These are phyloP conservation scores for Machaerirhynchus nigripectus DNA, from an alignment of 2,113 vertebrate genomes.

Conservation along the genomic window DNA sequence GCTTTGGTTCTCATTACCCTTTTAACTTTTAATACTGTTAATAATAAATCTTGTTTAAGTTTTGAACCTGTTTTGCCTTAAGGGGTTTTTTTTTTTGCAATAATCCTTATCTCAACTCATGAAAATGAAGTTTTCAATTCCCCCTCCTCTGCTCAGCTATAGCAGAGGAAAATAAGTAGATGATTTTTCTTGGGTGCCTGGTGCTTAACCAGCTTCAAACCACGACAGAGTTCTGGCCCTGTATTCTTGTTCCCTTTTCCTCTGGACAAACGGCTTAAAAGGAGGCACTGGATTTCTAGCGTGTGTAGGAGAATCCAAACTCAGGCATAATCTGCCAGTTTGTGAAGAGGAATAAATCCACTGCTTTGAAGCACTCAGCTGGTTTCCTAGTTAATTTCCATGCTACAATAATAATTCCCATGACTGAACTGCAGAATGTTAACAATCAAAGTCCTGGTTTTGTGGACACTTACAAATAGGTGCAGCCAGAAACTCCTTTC, in stretches of 20 bases:
- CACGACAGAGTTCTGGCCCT: slow-evolving; percentile 6
- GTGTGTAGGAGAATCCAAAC: slow-evolving; percentile 55
- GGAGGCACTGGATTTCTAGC: slow-evolving; percentile 66
- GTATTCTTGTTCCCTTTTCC: slow-evolving; percentile 71
- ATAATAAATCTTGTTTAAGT: too few species aligned
- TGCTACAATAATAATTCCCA: neutral
- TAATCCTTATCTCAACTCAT: too few species aligned
- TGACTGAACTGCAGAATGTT: neutral
- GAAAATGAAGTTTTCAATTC: too few species aligned
- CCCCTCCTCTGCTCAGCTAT: too few species aligned
- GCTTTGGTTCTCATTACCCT: too few species aligned
- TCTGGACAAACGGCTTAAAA: slow-evolving; percentile 66
- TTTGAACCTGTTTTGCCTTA: too few species aligned
- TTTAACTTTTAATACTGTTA: too few species aligned
- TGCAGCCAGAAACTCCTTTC: neutral
- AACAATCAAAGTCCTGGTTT: neutral
- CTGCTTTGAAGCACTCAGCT: neutral
- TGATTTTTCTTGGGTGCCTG: too few species aligned
- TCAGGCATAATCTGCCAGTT: neutral
- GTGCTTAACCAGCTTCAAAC: too few species aligned
- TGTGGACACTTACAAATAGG: neutral
- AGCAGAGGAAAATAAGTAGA: too few species aligned
- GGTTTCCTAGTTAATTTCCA: neutral
- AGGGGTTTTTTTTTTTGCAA: too few species aligned
- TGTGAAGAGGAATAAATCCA: neutral